Percentiles rank a stretch among this genome's conserved stretches.
Conservation (phyloP, 1,140 invertebrate species). For the Zaprionus camerounensis region DNA sequence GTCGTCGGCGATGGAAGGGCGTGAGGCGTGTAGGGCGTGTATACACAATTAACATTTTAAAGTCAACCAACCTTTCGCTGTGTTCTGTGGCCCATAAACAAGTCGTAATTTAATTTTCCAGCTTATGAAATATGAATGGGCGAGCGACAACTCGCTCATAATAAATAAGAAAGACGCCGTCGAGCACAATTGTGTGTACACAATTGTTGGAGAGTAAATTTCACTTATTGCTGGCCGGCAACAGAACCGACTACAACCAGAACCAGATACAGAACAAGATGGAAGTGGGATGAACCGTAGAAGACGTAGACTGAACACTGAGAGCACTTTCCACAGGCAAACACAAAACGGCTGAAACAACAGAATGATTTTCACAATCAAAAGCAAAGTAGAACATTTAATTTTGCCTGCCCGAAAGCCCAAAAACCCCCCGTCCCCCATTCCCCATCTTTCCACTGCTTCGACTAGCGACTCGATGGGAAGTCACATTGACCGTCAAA, state of each 20-base stretch:
- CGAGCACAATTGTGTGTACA: conserved; percentile 44
- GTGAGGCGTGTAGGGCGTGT: not conserved
- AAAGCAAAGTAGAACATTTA: conserved; percentile 51
- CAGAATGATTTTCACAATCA: conserved; percentile 58
- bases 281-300: not conserved
- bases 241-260: not conserved
- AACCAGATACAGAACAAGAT: not conserved
- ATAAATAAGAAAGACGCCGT: conserved; percentile 54
- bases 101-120: conserved; percentile 61
- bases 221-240: conserved; percentile 46
- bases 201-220: conserved; percentile 64
- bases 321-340: conserved; percentile 26
- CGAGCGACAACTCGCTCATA: conserved; percentile 56
- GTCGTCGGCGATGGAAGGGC: not conserved
- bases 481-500: conserved; percentile 71
- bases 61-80: conserved; percentile 5
- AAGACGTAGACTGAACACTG: not conserved
- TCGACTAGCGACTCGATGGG: conserved; percentile 16
- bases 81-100: conserved; percentile 26
- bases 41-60: conserved; percentile 1
- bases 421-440: not conserved
- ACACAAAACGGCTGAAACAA: conserved; percentile 61
- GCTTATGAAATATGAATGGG: conserved; percentile 59
- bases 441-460: too few relatives aligned
- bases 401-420: conserved; percentile 42